These are phyloP conservation scores for Rhynchopsitta pachyrhyncha DNA, from an alignment of 2,113 vertebrate species.

Conservation along the genomic window DNA sequence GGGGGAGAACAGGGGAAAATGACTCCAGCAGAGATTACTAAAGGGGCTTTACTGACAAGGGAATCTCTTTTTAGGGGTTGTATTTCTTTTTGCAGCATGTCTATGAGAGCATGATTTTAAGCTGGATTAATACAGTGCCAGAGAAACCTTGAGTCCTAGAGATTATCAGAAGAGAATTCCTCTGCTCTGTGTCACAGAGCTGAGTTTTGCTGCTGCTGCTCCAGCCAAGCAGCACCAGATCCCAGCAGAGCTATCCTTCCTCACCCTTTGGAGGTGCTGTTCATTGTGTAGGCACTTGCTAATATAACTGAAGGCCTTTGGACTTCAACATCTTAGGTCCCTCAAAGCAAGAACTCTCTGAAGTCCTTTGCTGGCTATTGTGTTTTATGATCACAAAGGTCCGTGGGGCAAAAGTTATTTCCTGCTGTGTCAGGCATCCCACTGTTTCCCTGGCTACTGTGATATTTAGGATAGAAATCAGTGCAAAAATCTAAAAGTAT, in stretches of 20 bases:
- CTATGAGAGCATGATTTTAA: not conserved
- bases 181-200: not conserved
- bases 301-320: not conserved
- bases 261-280: not conserved
- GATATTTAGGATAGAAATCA: not conserved
- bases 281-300: not conserved
- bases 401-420: not conserved
- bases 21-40: not conserved
- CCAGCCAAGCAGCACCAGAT: rapidly evolving
- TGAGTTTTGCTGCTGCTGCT: not conserved
- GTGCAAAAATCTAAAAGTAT: not conserved
- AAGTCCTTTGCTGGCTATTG: not conserved
- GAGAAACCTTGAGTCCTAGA: not conserved
- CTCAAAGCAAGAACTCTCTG: not conserved
- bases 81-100: not conserved
- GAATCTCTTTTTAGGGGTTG: not conserved
- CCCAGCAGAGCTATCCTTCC: not conserved
- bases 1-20: rapidly evolving
- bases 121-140: not conserved
- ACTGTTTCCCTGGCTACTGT: not conserved
- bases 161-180: not conserved
- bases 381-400: not conserved
- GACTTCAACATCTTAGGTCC: not conserved
- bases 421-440: not conserved
- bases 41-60: not conserved